A percentile compares a stretch with the other conserved stretches of the same genome.
These are phyloP conservation scores for Rhodeus uyekii DNA, from an alignment of 2,797 vertebrate species.

Conservation along the genomic window DNA sequence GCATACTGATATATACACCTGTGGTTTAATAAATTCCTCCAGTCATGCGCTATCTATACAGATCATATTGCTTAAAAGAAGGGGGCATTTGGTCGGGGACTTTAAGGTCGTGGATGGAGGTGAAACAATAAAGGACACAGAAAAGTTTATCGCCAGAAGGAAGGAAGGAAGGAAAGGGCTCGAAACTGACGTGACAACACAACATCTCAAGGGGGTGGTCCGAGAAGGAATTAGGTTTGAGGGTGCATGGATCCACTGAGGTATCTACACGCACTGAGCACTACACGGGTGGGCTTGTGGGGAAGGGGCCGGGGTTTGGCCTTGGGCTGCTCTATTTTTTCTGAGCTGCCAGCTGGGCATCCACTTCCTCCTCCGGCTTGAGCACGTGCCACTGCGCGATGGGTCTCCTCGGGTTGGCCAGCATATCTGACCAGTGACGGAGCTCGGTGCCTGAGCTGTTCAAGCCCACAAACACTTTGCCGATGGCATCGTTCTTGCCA, in stretches of 20 bases:
- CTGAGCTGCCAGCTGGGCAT: slow-evolving; percentile 88
- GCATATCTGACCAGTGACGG: slow-evolving; percentile 99
- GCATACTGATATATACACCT: slow-evolving; percentile 98
- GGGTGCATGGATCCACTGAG: slow-evolving; percentile 93
- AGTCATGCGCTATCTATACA: slow-evolving; percentile 99
- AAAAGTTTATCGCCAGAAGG: slow-evolving; percentile 46
- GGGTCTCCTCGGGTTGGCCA: slow-evolving; percentile 98
- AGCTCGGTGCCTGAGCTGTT: slow-evolving; percentile 98
- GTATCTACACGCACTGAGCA: slow-evolving; percentile 99
- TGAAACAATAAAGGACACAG: slow-evolving; percentile 75
- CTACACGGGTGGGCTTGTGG: slow-evolving; percentile 84
- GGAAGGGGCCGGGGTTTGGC: slow-evolving; percentile 82
- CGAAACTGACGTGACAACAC: slow-evolving; percentile 63
- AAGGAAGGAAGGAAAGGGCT: not conserved
- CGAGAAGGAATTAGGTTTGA: slow-evolving; percentile 73
- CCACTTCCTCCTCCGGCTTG: slow-evolving; percentile 96
- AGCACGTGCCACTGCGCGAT: slow-evolving; percentile 99
- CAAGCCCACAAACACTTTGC: slow-evolving; percentile 98
- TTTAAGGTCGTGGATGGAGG: slow-evolving; percentile 68
- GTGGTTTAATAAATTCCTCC: slow-evolving; percentile 97
- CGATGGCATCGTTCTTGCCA: slow-evolving; percentile 99
- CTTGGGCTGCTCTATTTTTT: slow-evolving; percentile 90
- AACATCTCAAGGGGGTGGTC: slow-evolving; percentile 54
- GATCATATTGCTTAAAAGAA: slow-evolving; percentile 99
- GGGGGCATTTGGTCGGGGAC: slow-evolving; percentile 83